These are phyloP conservation scores for Urocynchramus pylzowi DNA, from an alignment of 2,113 vertebrate species.

Conservation along the genomic window DNA sequence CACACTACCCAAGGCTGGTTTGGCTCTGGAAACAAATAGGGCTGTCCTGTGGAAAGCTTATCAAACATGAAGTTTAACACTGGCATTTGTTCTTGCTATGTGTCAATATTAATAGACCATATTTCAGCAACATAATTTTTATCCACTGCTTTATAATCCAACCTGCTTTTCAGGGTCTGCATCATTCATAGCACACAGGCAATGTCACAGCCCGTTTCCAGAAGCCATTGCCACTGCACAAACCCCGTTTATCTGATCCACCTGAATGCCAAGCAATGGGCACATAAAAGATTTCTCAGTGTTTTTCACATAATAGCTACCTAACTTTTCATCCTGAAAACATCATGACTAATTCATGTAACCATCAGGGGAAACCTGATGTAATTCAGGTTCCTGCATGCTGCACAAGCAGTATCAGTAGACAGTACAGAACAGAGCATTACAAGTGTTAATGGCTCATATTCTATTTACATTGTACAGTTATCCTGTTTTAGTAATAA, in stretches of 20 bases:
- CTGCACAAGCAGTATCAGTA: not conserved
- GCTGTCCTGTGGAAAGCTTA: not conserved
- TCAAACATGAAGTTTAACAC: conserved; percentile 5
- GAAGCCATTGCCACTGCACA: conserved; percentile 2
- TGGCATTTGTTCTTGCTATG: conserved; percentile 22
- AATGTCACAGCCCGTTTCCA: not conserved
- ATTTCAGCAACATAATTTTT: conserved; percentile 54
- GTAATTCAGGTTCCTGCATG: conserved; percentile 48
- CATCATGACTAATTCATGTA: conserved; percentile 59
- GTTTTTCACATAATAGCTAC: conserved; percentile 30
- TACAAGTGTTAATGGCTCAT: conserved; percentile 39
- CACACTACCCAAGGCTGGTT: not conserved
- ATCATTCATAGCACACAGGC: not conserved
- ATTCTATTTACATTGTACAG: conserved; percentile 39
- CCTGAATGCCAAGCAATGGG: conserved; percentile 38
- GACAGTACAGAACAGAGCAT: not conserved
- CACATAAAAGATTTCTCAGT: conserved; percentile 1
- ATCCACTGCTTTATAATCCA: conserved; percentile 42
- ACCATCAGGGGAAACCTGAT: conserved; percentile 37
- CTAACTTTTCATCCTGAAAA: conserved; percentile 44
- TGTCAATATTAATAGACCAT: conserved; percentile 45
- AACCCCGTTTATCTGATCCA: not conserved
- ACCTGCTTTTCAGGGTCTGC: not conserved
- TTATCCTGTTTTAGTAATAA: conserved; percentile 33
- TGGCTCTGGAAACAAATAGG: conserved; percentile 14